phyloP scores from a whole-genome alignment of 2,113 vertebrate genomes.

The Heterotis niloticus region DNA sequence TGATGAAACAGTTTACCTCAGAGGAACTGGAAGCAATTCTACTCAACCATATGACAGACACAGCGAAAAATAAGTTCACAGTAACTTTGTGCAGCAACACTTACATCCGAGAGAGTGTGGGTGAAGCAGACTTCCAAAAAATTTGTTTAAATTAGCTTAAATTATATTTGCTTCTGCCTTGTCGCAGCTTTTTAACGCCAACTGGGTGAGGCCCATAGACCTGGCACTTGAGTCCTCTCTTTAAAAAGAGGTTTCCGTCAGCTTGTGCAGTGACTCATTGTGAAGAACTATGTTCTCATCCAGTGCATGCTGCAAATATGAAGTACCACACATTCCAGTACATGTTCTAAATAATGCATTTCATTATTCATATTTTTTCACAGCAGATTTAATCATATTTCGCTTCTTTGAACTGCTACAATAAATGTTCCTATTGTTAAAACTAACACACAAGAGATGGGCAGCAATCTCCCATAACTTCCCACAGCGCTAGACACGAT shows the following conservation, averaged over 20 bases:
- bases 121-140: constrained; percentile 2
- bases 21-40: neutral
- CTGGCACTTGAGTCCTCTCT: neutral
- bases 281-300: constrained; percentile 7
- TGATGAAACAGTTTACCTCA: too few species aligned
- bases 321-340: neutral
- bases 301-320: neutral
- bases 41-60: neutral
- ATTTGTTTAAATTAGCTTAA: neutral
- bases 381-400: neutral
- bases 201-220: neutral
- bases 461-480: neutral
- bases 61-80: neutral
- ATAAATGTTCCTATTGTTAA: neutral
- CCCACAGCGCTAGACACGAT: neutral
- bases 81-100: neutral
- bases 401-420: neutral
- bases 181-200: neutral
- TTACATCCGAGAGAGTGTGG: neutral
- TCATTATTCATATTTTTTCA: neutral
- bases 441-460: neutral
- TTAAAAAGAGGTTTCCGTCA: too few species aligned
- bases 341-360: neutral
- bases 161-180: neutral
- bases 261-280: too few species aligned